Percentiles rank a stretch among this genome's conserved stretches.
Evolutionary conservation across 1,140 invertebrate genomes (phyloP).

Genomic region (Prorops nasuta): DNA sequence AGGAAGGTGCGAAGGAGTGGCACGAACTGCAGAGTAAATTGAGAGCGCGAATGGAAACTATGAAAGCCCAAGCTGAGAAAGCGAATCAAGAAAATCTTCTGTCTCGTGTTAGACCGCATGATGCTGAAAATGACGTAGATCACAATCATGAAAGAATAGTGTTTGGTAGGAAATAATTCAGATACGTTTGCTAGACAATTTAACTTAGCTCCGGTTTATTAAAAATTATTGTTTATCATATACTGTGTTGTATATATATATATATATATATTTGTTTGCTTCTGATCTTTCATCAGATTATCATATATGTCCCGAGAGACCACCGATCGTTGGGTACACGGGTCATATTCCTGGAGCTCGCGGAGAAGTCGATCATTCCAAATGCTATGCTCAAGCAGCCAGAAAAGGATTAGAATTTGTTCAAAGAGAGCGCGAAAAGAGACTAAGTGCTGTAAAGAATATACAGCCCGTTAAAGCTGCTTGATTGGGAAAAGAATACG

Average conservation of each 20-base stretch:
- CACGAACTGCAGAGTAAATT: slow-evolving; percentile 59
- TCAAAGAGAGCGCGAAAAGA: slow-evolving; percentile 58
- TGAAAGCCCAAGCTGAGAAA: slow-evolving; percentile 56
- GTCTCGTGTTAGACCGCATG: slow-evolving; percentile 34
- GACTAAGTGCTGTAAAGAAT: slow-evolving; percentile 30
- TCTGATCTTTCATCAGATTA: slow-evolving; percentile 55
- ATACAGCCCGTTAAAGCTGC: slow-evolving; percentile 20
- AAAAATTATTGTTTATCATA: neutral
- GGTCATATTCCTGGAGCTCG: slow-evolving; percentile 70
- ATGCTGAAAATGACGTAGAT: slow-evolving; percentile 38
- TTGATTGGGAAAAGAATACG: slow-evolving; percentile 18
- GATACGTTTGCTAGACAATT: neutral
- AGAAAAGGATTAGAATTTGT: slow-evolving; percentile 64
- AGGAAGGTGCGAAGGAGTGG: slow-evolving; percentile 69
- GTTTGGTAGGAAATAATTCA: slow-evolving; percentile 39
- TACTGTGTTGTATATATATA: no score
- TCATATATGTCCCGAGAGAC: slow-evolving; percentile 66
- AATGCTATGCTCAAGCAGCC: slow-evolving; percentile 67
- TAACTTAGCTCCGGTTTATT: no score
- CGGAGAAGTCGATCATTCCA: slow-evolving; percentile 66
- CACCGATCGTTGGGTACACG: slow-evolving; percentile 71
- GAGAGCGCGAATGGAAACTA: slow-evolving; percentile 43
- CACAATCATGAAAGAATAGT: slow-evolving; percentile 27
- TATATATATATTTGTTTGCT: neutral
- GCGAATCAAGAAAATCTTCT: slow-evolving; percentile 39